These are phyloP conservation scores for Yasuhikotakia modesta DNA, from an alignment of 2,797 vertebrate genomes.

Conservation along the genomic window DNA sequence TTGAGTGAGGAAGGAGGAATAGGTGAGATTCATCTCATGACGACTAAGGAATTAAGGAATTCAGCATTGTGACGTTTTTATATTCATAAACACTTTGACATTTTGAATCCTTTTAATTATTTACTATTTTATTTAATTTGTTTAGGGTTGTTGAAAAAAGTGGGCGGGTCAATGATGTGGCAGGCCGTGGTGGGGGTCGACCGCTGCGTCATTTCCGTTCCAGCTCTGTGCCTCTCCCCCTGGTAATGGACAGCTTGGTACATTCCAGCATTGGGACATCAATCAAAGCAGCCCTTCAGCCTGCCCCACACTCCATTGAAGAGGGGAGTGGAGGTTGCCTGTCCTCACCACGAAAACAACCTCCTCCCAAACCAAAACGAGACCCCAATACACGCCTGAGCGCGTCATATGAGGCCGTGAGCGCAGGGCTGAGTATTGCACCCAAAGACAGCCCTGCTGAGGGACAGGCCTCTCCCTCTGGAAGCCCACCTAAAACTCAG, in stretches of 20 bases:
- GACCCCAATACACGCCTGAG: slow-evolving; percentile 95
- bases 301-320: slow-evolving; percentile 80
- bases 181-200: slow-evolving; percentile 69
- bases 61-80: too few species aligned
- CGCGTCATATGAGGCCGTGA: slow-evolving; percentile 93
- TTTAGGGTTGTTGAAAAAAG: slow-evolving; percentile 81
- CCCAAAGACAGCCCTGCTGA: slow-evolving; percentile 85
- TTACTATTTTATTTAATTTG: slow-evolving; percentile 24
- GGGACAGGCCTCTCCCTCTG: slow-evolving; percentile 80
- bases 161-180: slow-evolving; percentile 74
- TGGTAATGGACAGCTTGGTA: slow-evolving; percentile 81
- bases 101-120: slow-evolving; percentile 34
- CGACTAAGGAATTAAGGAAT: too few species aligned
- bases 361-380: slow-evolving; percentile 96
- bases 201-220: slow-evolving; percentile 80
- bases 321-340: slow-evolving; percentile 74
- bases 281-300: slow-evolving; percentile 83
- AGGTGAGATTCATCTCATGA: too few species aligned
- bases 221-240: slow-evolving; percentile 81
- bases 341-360: slow-evolving; percentile 93
- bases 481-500: too few species aligned
- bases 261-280: slow-evolving; percentile 75
- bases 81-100: not conserved
- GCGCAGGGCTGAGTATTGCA: slow-evolving; percentile 86
- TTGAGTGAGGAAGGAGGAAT: not conserved